Evolutionary conservation across 2,888 invertebrate genomes (phyloP).

Genomic region (Suillia variegata): DNA sequence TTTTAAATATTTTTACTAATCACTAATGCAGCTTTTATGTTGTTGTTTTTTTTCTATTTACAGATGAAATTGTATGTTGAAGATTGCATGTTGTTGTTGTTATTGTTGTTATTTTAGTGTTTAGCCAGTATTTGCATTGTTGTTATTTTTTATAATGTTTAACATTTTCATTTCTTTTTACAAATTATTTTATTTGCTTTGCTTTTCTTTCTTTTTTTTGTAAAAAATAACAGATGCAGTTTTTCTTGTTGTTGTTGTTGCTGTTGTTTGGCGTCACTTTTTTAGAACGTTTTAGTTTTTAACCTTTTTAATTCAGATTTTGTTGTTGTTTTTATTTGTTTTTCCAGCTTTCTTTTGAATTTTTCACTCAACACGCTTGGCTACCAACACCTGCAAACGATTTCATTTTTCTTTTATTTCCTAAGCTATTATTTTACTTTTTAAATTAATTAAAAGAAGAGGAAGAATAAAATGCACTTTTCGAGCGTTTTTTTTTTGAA

Average conservation of each 20-base stretch:
- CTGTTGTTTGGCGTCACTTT: no score
- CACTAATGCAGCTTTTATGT: no score
- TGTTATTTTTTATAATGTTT: no score
- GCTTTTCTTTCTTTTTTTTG: not conserved
- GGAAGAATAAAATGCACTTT: no score
- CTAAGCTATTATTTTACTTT: not conserved
- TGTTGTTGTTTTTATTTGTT: not conserved
- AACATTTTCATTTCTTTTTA: no score
- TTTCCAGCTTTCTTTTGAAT: conserved; percentile 3
- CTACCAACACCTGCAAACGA: conserved; percentile 1
- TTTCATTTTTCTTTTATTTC: not conserved
- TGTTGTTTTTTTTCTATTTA: conserved; percentile 9
- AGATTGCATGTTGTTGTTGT: not conserved
- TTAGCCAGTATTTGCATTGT: not conserved
- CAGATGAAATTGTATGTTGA: not conserved
- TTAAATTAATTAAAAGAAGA: not conserved
- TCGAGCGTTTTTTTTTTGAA: not conserved
- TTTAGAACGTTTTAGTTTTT: not conserved
- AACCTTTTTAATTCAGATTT: not conserved
- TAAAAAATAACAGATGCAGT: not conserved
- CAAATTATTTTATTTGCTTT: not conserved
- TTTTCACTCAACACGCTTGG: conserved; percentile 5
- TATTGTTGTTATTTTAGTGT: not conserved
- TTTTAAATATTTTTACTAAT: no score
- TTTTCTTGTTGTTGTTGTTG: no score